Percentiles rank a stretch among this genome's conserved stretches.
phyloP scores from a whole-genome alignment of 2,113 vertebrate genomes.

The Trematomus loennbergii region DNA sequence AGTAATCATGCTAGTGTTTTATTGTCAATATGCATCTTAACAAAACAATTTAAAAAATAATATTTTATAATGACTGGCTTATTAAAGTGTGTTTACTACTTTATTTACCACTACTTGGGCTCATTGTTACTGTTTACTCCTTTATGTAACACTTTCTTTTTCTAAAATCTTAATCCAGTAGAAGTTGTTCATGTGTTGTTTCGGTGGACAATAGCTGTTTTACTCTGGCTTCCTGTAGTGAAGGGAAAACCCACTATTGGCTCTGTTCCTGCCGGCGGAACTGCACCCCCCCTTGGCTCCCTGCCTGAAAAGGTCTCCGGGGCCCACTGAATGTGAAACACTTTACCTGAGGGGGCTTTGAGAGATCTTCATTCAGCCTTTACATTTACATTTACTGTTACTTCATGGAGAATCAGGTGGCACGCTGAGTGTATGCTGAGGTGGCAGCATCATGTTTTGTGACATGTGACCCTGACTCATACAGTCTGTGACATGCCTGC shows the following conservation, averaged over 20 bases:
- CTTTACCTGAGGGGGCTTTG: slow-evolving; percentile 24
- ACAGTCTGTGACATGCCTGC: slow-evolving; percentile 3
- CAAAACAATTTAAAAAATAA: neutral
- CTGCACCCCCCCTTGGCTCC: slow-evolving; percentile 57
- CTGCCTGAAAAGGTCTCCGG: slow-evolving; percentile 59
- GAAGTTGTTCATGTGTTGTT: slow-evolving; percentile 57
- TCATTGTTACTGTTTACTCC: slow-evolving; percentile 27
- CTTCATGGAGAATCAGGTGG: slow-evolving; percentile 34
- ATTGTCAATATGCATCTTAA: neutral
- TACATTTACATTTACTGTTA: slow-evolving; percentile 29
- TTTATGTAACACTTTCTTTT: slow-evolving; percentile 59
- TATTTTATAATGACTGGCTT: neutral
- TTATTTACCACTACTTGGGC: neutral
- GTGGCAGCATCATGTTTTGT: slow-evolving; percentile 6
- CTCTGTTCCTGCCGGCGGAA: slow-evolving; percentile 52
- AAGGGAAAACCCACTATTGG: slow-evolving; percentile 67
- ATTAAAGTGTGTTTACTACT: neutral
- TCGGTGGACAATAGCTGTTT: slow-evolving; percentile 75
- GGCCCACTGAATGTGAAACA: slow-evolving; percentile 54
- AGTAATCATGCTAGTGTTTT: neutral
- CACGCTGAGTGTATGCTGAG: neutral
- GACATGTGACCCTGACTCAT: slow-evolving; percentile 42
- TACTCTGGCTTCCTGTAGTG: slow-evolving; percentile 75
- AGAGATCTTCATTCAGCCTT: slow-evolving; percentile 38
- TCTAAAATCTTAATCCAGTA: slow-evolving; percentile 57